Evolutionary conservation across 2,888 invertebrate species (phyloP), one percentile per base, ranked within the genome.

Genomic region (Mylabris sibirica): DNA sequence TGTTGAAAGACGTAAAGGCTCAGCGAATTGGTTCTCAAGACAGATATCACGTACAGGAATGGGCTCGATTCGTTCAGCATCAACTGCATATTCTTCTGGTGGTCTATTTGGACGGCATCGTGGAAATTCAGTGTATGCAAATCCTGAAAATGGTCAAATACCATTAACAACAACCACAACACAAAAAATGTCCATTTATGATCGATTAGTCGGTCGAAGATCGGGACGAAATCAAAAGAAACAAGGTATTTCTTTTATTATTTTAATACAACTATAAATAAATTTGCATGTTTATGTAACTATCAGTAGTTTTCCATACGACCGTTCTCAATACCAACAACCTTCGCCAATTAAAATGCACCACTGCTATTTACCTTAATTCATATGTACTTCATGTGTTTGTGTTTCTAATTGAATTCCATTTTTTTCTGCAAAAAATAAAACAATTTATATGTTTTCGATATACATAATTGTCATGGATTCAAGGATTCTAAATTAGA

Each of bases 51-150:
- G 94, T 76, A 94, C 93, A 1, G 87, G 95, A 75, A 93, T 95
- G 91, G 95, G 95, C 1, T 95, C 95, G 0, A 91, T 93, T 41
- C 88, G 95, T 30, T 95, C 95, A 44, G 93, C 94, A 1, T 94
- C 94, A 0, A 95, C 95, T 0, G 93, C 94, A 0, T 95, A 95
- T 81, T 94, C 94, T 6, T 94, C 94, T 1, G 91, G 91, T 9
- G 90, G 91, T 12, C 88, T 94, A 62, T 94, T 95, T 79, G 90
- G 91, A 12, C 87, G 94, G 65, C 91, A 92, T 77, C 89, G 94
- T 0, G 91, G 93, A 77, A 94, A 94, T 82, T 94, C 94, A 8
- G 91, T 92, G 1, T 89, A 89, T 72, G 87, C 87, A 22, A 87
- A 87, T 74, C 88, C 88, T 0, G 88, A 88, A 77, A 82, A 81